A percentile compares a stretch with the other conserved stretches of the same genome.
Evolutionary conservation across 1,140 invertebrate genomes (phyloP).

Genomic region (Thaumatotibia leucotreta): DNA sequence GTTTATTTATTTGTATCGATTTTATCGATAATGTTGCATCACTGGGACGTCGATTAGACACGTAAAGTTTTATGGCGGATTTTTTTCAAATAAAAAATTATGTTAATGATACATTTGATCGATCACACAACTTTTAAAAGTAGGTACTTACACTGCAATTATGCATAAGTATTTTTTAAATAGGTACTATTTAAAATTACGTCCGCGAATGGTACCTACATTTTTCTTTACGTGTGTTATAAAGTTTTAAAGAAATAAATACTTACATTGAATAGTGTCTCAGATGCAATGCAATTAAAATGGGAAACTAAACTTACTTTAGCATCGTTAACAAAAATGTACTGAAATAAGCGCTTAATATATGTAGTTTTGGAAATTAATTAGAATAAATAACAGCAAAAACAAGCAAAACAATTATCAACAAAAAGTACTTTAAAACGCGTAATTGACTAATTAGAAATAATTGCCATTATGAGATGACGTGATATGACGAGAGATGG

Average conservation of each 20-base stretch:
- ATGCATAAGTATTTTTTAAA: too few species aligned
- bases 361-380: background rate
- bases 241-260: too few species aligned
- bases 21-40: background rate
- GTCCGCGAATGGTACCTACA: too few species aligned
- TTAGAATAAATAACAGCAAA: background rate
- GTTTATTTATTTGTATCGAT: background rate
- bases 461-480: background rate
- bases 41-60: background rate
- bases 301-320: too few species aligned
- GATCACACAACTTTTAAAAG: background rate
- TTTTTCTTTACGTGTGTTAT: too few species aligned
- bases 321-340: background rate
- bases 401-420: background rate
- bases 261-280: too few species aligned
- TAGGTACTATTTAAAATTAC: too few species aligned
- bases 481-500: background rate
- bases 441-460: background rate
- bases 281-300: background rate
- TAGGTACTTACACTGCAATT: too few species aligned
- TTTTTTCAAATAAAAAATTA: too few species aligned
- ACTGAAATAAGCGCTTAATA: background rate
- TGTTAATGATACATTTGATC: too few species aligned
- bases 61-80: too few species aligned
- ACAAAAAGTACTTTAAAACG: background rate